Conservation (phyloP, 2,113 vertebrate genomes). For the Rhineura floridana region DNA sequence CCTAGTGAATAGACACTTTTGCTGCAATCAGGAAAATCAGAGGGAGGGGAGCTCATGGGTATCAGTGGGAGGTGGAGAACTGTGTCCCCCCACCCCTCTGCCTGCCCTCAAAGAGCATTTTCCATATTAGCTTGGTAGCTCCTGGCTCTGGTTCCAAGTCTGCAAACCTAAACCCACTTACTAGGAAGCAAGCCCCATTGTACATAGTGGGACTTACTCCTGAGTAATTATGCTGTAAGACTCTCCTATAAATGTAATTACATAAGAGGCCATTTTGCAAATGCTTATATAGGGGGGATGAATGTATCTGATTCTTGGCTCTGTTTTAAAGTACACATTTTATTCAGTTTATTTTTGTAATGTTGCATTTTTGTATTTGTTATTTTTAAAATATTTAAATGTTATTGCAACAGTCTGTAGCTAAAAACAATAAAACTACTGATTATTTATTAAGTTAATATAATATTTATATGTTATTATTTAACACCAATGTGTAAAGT, state of each 20-base stretch:
- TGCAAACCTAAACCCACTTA: neutral
- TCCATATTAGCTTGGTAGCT: neutral
- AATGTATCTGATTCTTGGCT: neutral
- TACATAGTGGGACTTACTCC: neutral
- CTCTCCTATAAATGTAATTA: neutral
- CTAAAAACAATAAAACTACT: neutral
- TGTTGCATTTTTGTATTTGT: neutral
- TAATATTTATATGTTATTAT: no score
- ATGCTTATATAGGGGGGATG: neutral
- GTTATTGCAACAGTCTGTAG: neutral
- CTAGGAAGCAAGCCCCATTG: neutral
- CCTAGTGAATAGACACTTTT: neutral
- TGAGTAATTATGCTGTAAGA: neutral
- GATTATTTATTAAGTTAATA: no score
- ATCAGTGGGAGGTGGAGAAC: neutral
- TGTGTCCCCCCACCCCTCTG: neutral
- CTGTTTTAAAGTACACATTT: conserved; percentile 8
- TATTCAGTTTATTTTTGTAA: neutral
- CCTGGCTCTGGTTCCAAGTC: neutral
- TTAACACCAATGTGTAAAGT: no score
- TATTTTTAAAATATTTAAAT: neutral
- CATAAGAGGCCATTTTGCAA: neutral
- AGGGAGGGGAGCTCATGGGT: accelerated
- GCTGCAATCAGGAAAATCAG: accelerated
- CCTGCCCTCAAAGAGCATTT: no score